Percentiles rank a stretch among this genome's conserved stretches.
Evolutionary conservation across 2,113 vertebrate genomes (phyloP).

Genomic region (Meriones unguiculatus): DNA sequence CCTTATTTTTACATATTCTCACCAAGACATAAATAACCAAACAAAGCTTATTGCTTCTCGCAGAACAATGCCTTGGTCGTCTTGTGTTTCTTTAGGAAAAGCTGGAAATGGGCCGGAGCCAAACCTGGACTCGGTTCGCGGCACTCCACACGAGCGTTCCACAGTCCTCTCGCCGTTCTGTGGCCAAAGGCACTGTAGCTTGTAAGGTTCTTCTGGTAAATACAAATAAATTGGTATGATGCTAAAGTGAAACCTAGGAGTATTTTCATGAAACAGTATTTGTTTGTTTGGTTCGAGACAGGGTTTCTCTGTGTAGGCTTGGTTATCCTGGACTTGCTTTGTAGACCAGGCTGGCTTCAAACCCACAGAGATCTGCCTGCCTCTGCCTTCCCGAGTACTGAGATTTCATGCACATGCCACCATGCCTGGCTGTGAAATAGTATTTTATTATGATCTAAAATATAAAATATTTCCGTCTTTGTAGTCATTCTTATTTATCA

Average conservation of each 20-base stretch:
- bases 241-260: background rate
- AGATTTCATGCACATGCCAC: too few species aligned
- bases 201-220: slow-evolving; percentile 27
- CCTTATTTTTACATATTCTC: slow-evolving; percentile 20
- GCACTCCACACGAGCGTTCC: background rate
- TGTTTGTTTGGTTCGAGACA: background rate
- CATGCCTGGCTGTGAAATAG: background rate
- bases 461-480: background rate
- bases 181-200: background rate
- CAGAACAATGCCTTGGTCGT: background rate
- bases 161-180: background rate
- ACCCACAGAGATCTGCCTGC: too few species aligned
- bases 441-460: slow-evolving; percentile 47
- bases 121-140: background rate
- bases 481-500: background rate
- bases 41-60: background rate
- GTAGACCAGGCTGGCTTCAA: too few species aligned
- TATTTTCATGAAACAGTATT: background rate
- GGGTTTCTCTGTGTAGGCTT: too few species aligned
- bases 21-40: background rate
- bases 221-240: background rate
- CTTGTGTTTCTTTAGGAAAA: background rate
- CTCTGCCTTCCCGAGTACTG: too few species aligned
- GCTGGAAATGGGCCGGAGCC: background rate
- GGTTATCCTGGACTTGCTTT: too few species aligned